These are phyloP conservation scores for Hiodon alosoides DNA, from an alignment of 2,113 vertebrate genomes.

Conservation along the genomic window DNA sequence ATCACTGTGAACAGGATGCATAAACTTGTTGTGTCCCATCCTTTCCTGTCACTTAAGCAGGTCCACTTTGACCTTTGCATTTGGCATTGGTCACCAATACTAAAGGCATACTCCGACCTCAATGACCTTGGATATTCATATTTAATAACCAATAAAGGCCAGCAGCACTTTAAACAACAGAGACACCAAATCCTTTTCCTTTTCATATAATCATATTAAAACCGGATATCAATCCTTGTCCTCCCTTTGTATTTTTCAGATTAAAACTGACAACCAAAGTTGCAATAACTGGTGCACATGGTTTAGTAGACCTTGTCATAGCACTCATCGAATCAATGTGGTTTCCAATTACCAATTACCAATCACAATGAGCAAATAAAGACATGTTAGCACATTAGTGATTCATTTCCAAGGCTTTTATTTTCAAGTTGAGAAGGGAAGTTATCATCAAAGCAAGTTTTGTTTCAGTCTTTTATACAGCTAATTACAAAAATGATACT, in stretches of 20 bases:
- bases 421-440: background rate
- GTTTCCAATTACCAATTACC: too few species aligned
- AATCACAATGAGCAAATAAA: background rate
- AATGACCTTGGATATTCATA: constrained; percentile 59
- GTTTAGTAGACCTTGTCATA: background rate
- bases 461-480: background rate
- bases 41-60: constrained; percentile 49
- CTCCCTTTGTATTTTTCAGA: background rate
- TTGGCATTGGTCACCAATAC: constrained; percentile 56
- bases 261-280: background rate
- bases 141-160: constrained; percentile 53
- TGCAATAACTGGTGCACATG: background rate
- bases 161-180: constrained; percentile 29
- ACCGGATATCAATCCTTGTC: background rate
- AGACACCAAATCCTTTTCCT: background rate
- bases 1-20: constrained; percentile 65
- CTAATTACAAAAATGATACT: background rate
- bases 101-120: constrained; percentile 59
- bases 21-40: constrained; percentile 52
- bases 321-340: too few species aligned
- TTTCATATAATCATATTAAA: background rate
- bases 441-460: background rate
- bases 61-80: constrained; percentile 69
- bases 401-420: background rate
- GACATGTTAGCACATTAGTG: background rate